Percentiles rank a stretch among this genome's conserved stretches.
phyloP scores from a whole-genome alignment of 2,797 vertebrate genomes.

The Bradypus variegatus region DNA sequence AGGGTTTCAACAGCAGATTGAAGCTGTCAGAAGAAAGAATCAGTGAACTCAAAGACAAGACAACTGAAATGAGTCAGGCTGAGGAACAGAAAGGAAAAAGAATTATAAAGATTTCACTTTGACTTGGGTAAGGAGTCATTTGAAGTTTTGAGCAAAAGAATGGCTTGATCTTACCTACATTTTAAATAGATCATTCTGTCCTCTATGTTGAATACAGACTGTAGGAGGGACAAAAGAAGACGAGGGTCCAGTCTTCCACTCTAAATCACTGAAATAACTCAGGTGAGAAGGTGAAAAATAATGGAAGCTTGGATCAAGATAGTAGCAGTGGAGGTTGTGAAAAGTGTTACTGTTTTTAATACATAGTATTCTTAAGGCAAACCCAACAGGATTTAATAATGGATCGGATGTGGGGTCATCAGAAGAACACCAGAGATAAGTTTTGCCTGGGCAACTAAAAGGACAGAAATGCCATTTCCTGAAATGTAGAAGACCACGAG shows the following conservation, averaged over 20 bases:
- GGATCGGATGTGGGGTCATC: background rate
- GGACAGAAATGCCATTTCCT: background rate
- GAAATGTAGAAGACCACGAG: background rate
- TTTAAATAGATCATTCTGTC: background rate
- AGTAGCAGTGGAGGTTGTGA: background rate
- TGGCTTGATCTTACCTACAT: background rate
- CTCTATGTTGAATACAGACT: background rate
- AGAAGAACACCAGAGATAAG: background rate
- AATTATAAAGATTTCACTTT: background rate
- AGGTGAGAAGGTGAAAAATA: background rate
- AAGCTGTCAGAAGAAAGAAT: too few species aligned
- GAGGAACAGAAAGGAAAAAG: too few species aligned
- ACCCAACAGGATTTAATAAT: background rate
- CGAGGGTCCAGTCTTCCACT: background rate
- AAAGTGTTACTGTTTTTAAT: background rate
- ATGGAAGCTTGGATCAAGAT: background rate
- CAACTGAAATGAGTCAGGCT: too few species aligned
- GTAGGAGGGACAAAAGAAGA: background rate
- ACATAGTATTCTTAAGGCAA: background rate
- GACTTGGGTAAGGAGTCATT: background rate
- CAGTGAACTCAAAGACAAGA: too few species aligned
- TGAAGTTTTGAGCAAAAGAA: background rate
- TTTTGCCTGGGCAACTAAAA: background rate
- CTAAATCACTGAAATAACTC: conserved; percentile 6
- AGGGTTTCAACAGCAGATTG: too few species aligned